These are phyloP conservation scores for Magallana angulata DNA, from an alignment of 1,140 invertebrate species.

Conservation along the genomic window DNA sequence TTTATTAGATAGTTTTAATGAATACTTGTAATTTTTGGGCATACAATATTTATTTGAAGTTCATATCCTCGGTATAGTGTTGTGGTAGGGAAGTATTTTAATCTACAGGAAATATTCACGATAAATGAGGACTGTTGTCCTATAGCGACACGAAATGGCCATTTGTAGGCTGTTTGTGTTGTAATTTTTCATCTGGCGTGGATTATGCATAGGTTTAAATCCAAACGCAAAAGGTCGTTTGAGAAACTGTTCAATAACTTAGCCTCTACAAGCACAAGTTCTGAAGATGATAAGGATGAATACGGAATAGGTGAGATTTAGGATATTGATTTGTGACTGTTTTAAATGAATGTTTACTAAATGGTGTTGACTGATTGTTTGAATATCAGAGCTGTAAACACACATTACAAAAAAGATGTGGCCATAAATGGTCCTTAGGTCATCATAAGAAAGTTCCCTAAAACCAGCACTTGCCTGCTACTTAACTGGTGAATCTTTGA, in stretches of 20 bases:
- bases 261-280: background rate
- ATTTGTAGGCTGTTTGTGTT: background rate
- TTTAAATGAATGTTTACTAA: no score
- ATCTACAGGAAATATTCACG: background rate
- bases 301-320: background rate
- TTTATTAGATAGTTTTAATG: background rate
- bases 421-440: no score
- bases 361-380: no score
- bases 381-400: no score
- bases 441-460: no score
- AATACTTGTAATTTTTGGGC: background rate
- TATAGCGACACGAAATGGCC: background rate
- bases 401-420: no score
- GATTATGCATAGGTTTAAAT: conserved; percentile 34
- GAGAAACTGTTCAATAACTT: conserved; percentile 23
- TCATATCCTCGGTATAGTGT: background rate
- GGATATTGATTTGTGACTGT: background rate
- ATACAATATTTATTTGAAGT: background rate
- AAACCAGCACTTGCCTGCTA: no score
- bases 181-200: background rate
- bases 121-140: background rate
- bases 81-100: conserved; percentile 2
- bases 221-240: background rate
- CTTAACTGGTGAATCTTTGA: no score
- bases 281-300: background rate